Evolutionary conservation across 2,888 invertebrate genomes (phyloP).

Genomic region (Polyploca ridens): DNA sequence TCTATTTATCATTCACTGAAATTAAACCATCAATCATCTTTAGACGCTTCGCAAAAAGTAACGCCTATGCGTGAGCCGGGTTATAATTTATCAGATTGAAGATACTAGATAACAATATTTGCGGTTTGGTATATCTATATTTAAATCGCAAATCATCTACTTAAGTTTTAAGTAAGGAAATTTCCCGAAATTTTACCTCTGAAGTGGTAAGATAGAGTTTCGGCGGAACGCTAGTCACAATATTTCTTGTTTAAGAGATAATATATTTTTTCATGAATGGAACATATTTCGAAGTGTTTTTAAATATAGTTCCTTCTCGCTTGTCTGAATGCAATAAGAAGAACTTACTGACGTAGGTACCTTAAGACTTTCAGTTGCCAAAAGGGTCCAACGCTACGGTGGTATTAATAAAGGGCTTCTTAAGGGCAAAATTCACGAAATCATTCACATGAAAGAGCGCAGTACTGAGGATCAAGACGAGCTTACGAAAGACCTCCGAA

Average conservation of each 20-base stretch:
- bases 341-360: neutral
- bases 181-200: too few species aligned
- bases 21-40: neutral
- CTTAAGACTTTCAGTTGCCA: neutral
- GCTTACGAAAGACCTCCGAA: conserved; percentile 1
- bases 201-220: too few species aligned
- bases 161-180: too few species aligned
- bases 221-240: too few species aligned
- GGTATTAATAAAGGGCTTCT: conserved; percentile 3
- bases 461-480: neutral
- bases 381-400: neutral
- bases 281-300: too few species aligned
- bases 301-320: neutral
- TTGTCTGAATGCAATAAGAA: neutral
- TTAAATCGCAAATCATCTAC: too few species aligned
- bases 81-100: neutral
- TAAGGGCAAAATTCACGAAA: conserved; percentile 6
- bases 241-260: too few species aligned
- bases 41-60: neutral
- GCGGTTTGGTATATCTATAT: too few species aligned
- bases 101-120: neutral
- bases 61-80: conserved; percentile 1
- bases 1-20: conserved; percentile 3
- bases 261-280: too few species aligned
- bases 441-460: conserved; percentile 8